Evolutionary conservation across 2,113 vertebrate genomes (phyloP), one percentile per base, ranked within the genome.

Genomic region (Tragelaphus imberbis): DNA sequence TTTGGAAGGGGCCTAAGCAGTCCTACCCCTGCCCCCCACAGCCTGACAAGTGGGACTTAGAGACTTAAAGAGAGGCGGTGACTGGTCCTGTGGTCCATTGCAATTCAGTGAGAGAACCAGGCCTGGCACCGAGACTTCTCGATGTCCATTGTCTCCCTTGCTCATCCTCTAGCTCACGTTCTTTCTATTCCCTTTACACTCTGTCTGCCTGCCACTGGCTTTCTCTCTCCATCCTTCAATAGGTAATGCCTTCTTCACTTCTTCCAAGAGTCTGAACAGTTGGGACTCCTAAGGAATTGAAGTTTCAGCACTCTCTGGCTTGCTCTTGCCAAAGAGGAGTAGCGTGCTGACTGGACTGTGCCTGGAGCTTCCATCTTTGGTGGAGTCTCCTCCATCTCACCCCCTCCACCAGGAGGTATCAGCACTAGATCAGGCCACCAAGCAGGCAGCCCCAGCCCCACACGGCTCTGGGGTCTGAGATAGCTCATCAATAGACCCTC

Each of bases 311-410:
- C 7, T 30, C 63, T 93, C 82, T 95, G 87, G 47, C 23, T 7
- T 4, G 2, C 13, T 15, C 44, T 79, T 85, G 44, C n/a, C 49
- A 15, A 87, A 63, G 55, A 47, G 33, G 28, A 86, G n/a, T 7
- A 33, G 44, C 0, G 0, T 27, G 23, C 5, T 15, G 27, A 15
- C 25, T 47, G 44, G 19, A 65, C 44, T 65, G 13, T 33, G 15
- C 2, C 1, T 58, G 25, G 28, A 30, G 27, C 3, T 16, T 80
- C 58, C 15, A 12, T 58, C 40, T 81, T 65, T 28, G 33, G 5
- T 84, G 59, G 28, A 53, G 12, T 23, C 53, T 47, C 23, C 28
- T 33, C n/a, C 51, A 79, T 81, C 30, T 91, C 7, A 14, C 13
- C 27, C 25, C 36, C 19, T 92, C 30, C 30, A 36, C 33, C 55